A percentile compares a stretch with the other conserved stretches of the same genome.
Conservation (phyloP, 2,888 invertebrate genomes). For the Tipula lateralis region DNA sequence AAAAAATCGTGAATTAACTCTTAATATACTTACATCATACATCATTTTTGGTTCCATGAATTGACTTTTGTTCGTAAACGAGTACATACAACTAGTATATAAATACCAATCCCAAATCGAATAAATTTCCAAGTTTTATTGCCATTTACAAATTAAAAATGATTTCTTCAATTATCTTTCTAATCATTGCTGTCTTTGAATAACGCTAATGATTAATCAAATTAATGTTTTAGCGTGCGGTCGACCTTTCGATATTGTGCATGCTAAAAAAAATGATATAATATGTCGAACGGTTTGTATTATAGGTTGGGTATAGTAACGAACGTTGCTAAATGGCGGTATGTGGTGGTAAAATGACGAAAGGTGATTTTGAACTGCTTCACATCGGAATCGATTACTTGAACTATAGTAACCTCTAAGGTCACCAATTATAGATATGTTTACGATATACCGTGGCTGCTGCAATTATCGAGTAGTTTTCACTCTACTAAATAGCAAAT, state of each 20-base stretch:
- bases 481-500: not conserved
- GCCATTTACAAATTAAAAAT: not conserved
- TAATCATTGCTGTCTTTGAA: not conserved
- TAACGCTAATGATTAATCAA: not conserved
- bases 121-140: not conserved
- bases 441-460: not conserved
- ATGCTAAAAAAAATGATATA: not conserved
- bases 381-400: not conserved
- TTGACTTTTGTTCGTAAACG: not conserved
- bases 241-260: not conserved
- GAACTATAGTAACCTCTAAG: not conserved
- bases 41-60: not conserved
- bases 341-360: not conserved
- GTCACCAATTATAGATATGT: not conserved
- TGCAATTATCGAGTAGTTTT: not conserved
- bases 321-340: not conserved
- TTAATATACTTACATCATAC: not conserved
- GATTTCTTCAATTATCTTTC: not conserved
- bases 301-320: not conserved
- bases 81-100: not conserved
- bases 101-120: not conserved
- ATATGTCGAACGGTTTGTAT: not conserved
- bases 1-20: not conserved
- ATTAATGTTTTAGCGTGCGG: not conserved
- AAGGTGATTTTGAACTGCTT: not conserved